phyloP scores from a whole-genome alignment of 2,797 vertebrate species.

The Chelmon rostratus region DNA sequence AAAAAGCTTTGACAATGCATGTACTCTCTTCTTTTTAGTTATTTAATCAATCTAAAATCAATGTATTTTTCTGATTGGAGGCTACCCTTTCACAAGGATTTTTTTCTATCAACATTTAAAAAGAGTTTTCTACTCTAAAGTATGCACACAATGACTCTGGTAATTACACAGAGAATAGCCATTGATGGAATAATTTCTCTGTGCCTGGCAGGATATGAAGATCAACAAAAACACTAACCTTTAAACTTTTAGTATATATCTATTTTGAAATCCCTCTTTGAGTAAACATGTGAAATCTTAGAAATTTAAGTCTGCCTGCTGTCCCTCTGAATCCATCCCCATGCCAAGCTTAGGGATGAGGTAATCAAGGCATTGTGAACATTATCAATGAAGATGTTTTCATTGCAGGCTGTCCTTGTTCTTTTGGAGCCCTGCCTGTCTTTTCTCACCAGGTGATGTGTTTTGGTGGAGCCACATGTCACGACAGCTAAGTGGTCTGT shows the following conservation, averaged over 20 bases:
- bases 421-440: conserved; percentile 22
- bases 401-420: conserved; percentile 23
- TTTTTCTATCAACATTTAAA: neutral
- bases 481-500: conserved; percentile 25
- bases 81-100: neutral
- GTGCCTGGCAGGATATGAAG: neutral
- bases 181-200: too few species aligned
- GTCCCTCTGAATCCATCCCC: neutral
- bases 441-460: conserved; percentile 47
- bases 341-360: conserved; percentile 9
- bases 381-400: conserved; percentile 34
- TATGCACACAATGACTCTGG: neutral
- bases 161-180: neutral
- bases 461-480: conserved; percentile 22
- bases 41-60: neutral
- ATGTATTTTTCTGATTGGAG: neutral
- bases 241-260: neutral
- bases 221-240: neutral
- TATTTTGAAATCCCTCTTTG: neutral
- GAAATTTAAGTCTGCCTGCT: neutral
- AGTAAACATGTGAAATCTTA: neutral
- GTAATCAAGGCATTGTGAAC: conserved; percentile 14
- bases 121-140: neutral
- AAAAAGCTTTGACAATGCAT: neutral
- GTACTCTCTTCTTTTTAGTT: neutral